Evolutionary conservation across 2,113 vertebrate species (phyloP), one percentile per base, ranked within the genome.

Genomic region (Chaenocephalus aceratus): DNA sequence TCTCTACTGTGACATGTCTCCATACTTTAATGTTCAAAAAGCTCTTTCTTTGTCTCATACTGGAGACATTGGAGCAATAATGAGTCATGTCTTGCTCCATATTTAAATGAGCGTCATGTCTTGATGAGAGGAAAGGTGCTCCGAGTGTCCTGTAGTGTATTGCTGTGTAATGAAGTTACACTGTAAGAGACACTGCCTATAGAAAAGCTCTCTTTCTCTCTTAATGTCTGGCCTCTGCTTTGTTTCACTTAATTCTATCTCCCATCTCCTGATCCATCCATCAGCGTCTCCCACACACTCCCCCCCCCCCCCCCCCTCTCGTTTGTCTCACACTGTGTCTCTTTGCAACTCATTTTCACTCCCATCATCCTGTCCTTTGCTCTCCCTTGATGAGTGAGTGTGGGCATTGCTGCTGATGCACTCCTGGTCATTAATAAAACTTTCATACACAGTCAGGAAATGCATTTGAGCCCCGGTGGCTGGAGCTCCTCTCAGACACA

Each of bases 381-480:
- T 57, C 82, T 64, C 54, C 54, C 68, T 73, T 68, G 80, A 73
- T 87, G 77, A 86, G 80, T 60, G 69, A 69, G 77, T 82, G 90
- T 26, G 61, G 77, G 75, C 85, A 80, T 65, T 71, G 87, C 91
- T 85, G 59, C 93, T 94, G 93, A 95, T 95, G 95, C 94, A 95
- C 95, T 95, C 93, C 90, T 94, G 91, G 90, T 94, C 95, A 95
- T 95, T 96, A 96, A 95, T 95, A 95, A 94, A 95, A 94, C 86
- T 95, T 95, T 95, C 94, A 94, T 96, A 94, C 93, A 88, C 90
- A 93, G 93, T 94, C 94, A 96, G 95, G 95, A 96, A 96, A 95
- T 96, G 94, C 94, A 95, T 95, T 94, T 94, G 87, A 89, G 94
- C 91, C 89, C 89, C 90, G 80, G 93, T 91, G 94, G 92, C 93